Conservation (phyloP, 2,888 invertebrate species). For the Zygogramma bicolorata region DNA sequence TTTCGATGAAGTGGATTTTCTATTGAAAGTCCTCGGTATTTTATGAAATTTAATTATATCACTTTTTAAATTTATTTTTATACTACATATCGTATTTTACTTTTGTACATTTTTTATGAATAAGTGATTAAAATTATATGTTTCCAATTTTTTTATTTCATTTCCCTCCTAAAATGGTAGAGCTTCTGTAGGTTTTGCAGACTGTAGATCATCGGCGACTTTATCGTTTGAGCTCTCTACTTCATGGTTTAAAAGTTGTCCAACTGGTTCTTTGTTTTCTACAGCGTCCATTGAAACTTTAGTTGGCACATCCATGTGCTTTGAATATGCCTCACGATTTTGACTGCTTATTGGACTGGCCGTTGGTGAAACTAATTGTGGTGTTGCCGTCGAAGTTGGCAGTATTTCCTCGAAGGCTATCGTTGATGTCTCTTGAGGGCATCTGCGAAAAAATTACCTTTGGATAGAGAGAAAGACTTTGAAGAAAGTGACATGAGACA, state of each 20-base stretch:
- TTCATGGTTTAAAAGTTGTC: background rate
- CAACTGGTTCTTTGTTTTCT: background rate
- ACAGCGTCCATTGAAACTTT: background rate
- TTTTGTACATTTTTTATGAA: background rate
- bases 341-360: background rate
- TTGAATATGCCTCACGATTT: background rate
- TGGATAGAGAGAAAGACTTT: background rate
- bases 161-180: background rate
- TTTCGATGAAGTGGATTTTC: background rate
- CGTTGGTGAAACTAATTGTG: background rate
- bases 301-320: background rate
- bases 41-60: background rate
- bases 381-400: conserved; percentile 42
- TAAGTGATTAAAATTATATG: background rate
- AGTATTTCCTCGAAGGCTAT: conserved; percentile 44
- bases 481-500: background rate
- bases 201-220: background rate
- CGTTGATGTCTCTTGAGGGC: conserved; percentile 29
- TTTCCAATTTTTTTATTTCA: background rate
- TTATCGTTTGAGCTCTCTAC: background rate
- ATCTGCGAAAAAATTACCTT: conserved; percentile 24
- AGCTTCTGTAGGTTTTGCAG: conserved; percentile 16
- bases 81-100: background rate
- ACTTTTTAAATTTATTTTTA: background rate
- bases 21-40: background rate